Percentiles rank a stretch among this genome's conserved stretches.
These are phyloP conservation scores for Chloroclystis v-ata DNA, from an alignment of 2,888 invertebrate species.

Conservation along the genomic window DNA sequence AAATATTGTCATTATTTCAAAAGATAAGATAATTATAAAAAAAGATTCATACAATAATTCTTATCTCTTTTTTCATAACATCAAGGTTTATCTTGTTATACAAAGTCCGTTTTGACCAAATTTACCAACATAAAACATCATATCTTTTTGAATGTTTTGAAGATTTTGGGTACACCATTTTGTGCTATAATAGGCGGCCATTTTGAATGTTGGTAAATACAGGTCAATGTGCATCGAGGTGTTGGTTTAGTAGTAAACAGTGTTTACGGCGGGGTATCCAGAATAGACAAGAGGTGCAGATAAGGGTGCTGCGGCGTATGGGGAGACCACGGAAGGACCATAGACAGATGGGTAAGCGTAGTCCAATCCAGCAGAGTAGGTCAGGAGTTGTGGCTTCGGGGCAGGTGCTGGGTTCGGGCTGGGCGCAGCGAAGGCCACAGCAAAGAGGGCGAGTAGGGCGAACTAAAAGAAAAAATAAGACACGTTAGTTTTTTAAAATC, in stretches of 20 bases:
- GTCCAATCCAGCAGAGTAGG: slow-evolving; percentile 50
- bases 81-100: too few species aligned
- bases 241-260: slow-evolving; percentile 11
- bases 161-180: background rate
- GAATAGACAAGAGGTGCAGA: slow-evolving; percentile 45
- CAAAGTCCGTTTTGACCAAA: too few species aligned
- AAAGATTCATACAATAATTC: too few species aligned
- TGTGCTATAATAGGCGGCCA: too few species aligned
- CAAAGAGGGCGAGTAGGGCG: slow-evolving; percentile 70
- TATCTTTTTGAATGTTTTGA: too few species aligned
- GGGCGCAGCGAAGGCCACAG: slow-evolving; percentile 69
- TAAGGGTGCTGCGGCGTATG: slow-evolving; percentile 42
- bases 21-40: too few species aligned
- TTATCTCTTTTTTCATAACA: too few species aligned
- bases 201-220: too few species aligned
- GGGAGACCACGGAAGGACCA: slow-evolving; percentile 40
- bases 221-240: background rate
- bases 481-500: too few species aligned
- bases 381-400: slow-evolving; percentile 41
- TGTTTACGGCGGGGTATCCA: slow-evolving; percentile 31
- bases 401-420: slow-evolving; percentile 46
- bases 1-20: too few species aligned
- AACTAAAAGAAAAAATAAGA: slow-evolving; percentile 53
- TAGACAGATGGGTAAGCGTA: slow-evolving; percentile 44
- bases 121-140: too few species aligned